Evolutionary conservation across 2,888 invertebrate genomes (phyloP).

Genomic region (Scaptomyza parva): DNA sequence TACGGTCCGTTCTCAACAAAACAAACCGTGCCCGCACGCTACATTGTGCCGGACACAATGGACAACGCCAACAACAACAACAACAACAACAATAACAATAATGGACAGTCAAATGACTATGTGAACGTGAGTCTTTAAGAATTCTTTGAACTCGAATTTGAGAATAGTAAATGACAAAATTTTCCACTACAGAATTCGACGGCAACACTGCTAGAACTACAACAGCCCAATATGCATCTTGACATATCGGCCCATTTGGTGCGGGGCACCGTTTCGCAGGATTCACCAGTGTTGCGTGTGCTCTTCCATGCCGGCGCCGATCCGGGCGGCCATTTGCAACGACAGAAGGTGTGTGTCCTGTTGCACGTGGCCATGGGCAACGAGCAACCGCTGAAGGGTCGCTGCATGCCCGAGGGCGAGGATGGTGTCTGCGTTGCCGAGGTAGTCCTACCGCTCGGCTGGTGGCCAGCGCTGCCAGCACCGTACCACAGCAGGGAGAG

Average conservation of each 20-base stretch:
- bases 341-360: conserved; percentile 92
- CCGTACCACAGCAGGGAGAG: conserved; percentile 87
- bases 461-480: conserved; percentile 93
- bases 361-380: conserved; percentile 89
- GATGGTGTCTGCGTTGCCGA: conserved; percentile 97
- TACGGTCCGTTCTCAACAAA: conserved; percentile 98
- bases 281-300: conserved; percentile 95
- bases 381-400: conserved; percentile 90
- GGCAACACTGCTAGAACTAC: conserved; percentile 87
- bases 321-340: conserved; percentile 91
- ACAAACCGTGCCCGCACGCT: conserved; percentile 95
- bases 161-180: too few species aligned
- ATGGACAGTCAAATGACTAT: conserved; percentile 73
- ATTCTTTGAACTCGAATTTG: too few species aligned
- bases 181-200: conserved; percentile 87
- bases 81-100: conserved; percentile 19
- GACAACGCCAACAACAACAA: conserved; percentile 84
- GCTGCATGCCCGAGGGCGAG: conserved; percentile 97
- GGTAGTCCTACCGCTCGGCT: conserved; percentile 93
- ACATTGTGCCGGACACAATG: conserved; percentile 93
- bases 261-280: conserved; percentile 93
- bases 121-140: conserved; percentile 76
- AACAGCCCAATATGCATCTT: conserved; percentile 90
- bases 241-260: conserved; percentile 98
- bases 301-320: conserved; percentile 96